These are phyloP conservation scores for Tympanoctomys barrerae DNA, from an alignment of 2,797 vertebrate genomes.

Conservation along the genomic window DNA sequence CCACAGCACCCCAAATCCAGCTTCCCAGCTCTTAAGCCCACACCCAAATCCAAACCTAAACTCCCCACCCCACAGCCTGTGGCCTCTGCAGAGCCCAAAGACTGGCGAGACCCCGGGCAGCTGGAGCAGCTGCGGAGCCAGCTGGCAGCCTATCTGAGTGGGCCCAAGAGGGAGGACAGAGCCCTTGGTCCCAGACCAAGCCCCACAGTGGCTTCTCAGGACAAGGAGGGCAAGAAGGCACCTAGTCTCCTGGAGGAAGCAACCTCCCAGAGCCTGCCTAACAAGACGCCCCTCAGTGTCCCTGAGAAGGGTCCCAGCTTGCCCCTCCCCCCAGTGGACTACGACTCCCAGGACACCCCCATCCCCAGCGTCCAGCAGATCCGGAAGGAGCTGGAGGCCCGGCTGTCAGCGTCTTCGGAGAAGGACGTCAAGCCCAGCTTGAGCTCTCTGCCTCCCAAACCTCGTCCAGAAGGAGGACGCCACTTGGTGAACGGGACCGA, in stretches of 20 bases:
- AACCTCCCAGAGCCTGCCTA: slow-evolving; percentile 10
- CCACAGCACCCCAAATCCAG: slow-evolving; percentile 56
- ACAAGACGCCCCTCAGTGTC: background rate
- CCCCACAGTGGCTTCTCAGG: background rate
- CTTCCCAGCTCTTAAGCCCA: slow-evolving; percentile 77
- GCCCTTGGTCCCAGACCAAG: background rate
- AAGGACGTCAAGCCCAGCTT: slow-evolving; percentile 83
- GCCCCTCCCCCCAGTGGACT: background rate
- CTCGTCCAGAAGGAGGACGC: slow-evolving; percentile 68
- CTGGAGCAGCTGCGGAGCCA: slow-evolving; percentile 85
- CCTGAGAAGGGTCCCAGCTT: slow-evolving; percentile 11
- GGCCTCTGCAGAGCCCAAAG: slow-evolving; percentile 41
- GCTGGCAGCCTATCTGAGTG: slow-evolving; percentile 85
- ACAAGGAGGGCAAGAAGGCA: slow-evolving; percentile 35
- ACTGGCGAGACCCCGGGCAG: slow-evolving; percentile 86
- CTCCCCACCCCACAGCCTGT: slow-evolving; percentile 45
- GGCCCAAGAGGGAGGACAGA: slow-evolving; percentile 82
- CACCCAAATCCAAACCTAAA: background rate
- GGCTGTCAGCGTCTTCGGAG: slow-evolving; percentile 80
- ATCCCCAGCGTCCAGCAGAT: slow-evolving; percentile 85
- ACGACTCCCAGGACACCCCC: background rate
- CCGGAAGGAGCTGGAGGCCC: slow-evolving; percentile 88
- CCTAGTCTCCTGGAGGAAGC: background rate
- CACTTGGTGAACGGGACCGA: slow-evolving; percentile 34
- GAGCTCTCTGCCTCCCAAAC: slow-evolving; percentile 78